phyloP scores from a whole-genome alignment of 2,113 vertebrate species.

The Antechinus stuartii region DNA sequence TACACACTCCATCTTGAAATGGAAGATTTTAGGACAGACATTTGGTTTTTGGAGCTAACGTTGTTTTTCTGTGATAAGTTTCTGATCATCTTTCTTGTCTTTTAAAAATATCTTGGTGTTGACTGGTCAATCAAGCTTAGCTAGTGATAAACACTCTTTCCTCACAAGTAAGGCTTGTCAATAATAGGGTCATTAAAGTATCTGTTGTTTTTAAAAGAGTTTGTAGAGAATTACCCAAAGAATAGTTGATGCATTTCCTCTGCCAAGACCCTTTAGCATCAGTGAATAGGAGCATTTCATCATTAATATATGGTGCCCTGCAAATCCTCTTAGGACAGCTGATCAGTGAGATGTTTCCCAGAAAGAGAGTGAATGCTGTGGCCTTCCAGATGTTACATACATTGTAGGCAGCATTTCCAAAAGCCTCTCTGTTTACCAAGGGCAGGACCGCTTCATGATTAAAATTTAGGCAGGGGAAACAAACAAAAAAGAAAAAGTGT shows the following conservation, averaged over 20 bases:
- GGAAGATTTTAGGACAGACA: background rate
- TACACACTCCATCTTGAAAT: background rate
- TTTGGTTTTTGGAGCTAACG: background rate
- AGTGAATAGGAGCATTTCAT: background rate
- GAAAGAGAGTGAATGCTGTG: background rate
- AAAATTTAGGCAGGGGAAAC: background rate
- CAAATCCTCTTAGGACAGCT: background rate
- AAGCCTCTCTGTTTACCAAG: background rate
- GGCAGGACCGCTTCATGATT: background rate
- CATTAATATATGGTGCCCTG: background rate
- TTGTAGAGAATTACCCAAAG: background rate
- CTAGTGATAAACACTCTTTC: background rate
- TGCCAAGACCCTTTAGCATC: background rate
- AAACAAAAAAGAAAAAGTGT: background rate
- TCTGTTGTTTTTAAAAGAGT: background rate
- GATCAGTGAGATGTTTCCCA: background rate
- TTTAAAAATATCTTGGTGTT: background rate
- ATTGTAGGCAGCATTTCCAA: background rate
- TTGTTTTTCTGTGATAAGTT: background rate
- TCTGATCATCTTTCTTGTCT: background rate
- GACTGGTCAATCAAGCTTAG: background rate
- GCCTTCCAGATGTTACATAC: background rate
- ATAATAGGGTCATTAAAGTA: background rate
- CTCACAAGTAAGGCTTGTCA: background rate
- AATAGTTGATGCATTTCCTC: background rate